Percentiles rank a stretch among this genome's conserved stretches.
Evolutionary conservation across 2,113 vertebrate genomes (phyloP).

Genomic region (Telmatochromis bifrenatus): DNA sequence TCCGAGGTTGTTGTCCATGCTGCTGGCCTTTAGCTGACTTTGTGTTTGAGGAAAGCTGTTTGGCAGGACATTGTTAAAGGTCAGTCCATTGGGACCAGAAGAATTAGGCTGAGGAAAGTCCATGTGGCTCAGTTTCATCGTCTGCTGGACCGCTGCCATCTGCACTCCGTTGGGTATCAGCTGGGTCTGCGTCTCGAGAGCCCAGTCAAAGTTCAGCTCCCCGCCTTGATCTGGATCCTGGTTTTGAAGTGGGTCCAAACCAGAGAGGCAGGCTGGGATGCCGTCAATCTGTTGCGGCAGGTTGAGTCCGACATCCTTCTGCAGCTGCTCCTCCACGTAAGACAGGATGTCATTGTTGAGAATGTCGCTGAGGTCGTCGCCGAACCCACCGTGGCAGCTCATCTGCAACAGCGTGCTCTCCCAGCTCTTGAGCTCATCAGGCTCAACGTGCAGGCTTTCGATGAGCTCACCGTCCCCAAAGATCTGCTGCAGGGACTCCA

Average conservation of each 20-base stretch:
- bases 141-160: background rate
- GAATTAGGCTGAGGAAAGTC: background rate
- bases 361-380: conserved; percentile 23
- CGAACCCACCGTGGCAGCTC: conserved; percentile 2
- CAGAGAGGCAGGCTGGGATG: background rate
- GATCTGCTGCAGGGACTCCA: conserved; percentile 62
- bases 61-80: conserved; percentile 8
- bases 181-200: background rate
- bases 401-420: conserved; percentile 63
- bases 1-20: background rate
- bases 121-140: conserved; percentile 36
- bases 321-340: conserved; percentile 62
- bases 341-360: conserved; percentile 40
- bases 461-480: background rate
- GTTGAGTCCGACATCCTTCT: conserved; percentile 34
- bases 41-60: background rate
- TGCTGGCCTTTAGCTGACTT: background rate
- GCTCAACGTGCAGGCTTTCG: background rate
- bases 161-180: background rate
- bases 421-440: conserved; percentile 57
- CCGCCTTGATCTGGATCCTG: background rate
- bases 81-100: background rate
- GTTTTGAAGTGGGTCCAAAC: conserved; percentile 20
- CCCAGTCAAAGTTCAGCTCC: conserved; percentile 15
- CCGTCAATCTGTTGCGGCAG: background rate